These are phyloP conservation scores for Dinomys branickii DNA, from an alignment of 2,113 vertebrate species.

Conservation along the genomic window DNA sequence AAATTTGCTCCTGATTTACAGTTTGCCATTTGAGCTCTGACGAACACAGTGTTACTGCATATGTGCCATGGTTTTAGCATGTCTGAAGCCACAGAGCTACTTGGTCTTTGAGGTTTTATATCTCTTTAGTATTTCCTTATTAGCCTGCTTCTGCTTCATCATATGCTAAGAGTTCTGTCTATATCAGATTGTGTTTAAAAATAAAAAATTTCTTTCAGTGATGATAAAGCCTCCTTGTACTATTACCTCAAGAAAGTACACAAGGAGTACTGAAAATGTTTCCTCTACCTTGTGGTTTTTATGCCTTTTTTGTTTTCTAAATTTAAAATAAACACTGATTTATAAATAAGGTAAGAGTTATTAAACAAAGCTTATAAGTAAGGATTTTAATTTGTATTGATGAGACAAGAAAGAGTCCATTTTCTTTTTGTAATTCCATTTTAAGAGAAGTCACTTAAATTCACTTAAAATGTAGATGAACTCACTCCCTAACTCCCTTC, in stretches of 20 bases:
- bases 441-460: too few relatives aligned
- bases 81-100: not conserved
- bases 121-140: not conserved
- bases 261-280: not conserved
- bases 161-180: not conserved
- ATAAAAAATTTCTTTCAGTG: not conserved
- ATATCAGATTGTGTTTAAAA: not conserved
- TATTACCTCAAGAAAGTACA: not conserved
- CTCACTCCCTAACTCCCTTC: too few relatives aligned
- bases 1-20: not conserved
- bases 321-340: not conserved
- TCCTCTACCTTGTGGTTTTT: not conserved
- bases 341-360: not conserved
- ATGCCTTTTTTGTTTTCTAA: not conserved
- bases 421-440: too few relatives aligned
- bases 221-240: constrained; percentile 16
- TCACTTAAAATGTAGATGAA: too few relatives aligned
- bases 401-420: too few relatives aligned
- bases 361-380: not conserved
- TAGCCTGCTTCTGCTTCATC: not conserved
- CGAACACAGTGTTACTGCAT: not conserved
- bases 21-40: not conserved
- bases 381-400: not conserved
- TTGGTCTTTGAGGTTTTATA: not conserved
- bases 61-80: not conserved